Evolutionary conservation across 1,140 invertebrate genomes (phyloP), one percentile per base, ranked within the genome.

Genomic region (Cotesia typhae): DNA sequence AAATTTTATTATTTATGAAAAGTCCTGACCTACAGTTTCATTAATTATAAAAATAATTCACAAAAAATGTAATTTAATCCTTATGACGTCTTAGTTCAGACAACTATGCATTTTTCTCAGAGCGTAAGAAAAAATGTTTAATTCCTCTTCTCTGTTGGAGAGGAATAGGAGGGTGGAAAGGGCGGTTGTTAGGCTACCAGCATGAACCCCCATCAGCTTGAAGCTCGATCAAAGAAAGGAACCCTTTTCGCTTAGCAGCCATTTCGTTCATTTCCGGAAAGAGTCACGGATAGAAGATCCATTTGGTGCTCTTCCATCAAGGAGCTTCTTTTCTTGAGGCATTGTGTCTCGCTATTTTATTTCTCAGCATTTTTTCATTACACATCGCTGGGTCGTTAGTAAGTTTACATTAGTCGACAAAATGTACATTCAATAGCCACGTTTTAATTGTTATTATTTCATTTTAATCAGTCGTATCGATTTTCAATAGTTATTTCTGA

Each of bases 261-360:
- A 86, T 87, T 86, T 83, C 82, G 83, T 85, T 87, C 83, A 87
- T 87, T 87, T 87, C 85, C 84, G 83, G 81, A 28, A 28, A 28
- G 28, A 28, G 1, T 78, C 75, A 57, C 73, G 78, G 77, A 75
- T 67, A 67, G 77, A 78, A 83, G 83, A 83, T 84, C 83, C 82
- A 84, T 86, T 85, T 85, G 83, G 28, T 28, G 28, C 28, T 28
- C 28, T 28, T 28, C 84, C 81, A 76, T 64, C 63, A 57, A 55
- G 38, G 66, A 53, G 38, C 69, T 59, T 35, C 71, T 65, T 67
- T 10, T 47, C 5, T 36, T n/a, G 3, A 35, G 47, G 20, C n/a
- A 41, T 28, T 61, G 52, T 59, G 66, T 60, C 12, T 14, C 78
- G 78, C 79, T 77, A 85, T 84, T 84, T 81, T 84, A 72, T 77